These are phyloP conservation scores for Triplophysa siluroides DNA, from an alignment of 2,113 vertebrate genomes.

Conservation along the genomic window DNA sequence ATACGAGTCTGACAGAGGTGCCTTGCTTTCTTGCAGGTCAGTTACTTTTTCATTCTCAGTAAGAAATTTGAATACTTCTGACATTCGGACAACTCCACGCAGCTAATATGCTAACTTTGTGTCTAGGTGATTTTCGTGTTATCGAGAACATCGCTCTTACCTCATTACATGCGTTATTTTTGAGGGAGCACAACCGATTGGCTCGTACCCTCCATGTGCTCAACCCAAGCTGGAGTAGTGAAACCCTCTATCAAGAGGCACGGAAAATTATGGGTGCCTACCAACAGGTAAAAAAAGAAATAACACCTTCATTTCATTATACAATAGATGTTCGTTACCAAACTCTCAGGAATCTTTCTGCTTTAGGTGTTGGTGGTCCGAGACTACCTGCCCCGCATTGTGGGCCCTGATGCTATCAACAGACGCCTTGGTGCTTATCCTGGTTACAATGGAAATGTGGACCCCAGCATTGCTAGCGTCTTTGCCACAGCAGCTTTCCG, in stretches of 20 bases:
- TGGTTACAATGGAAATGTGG: constrained; percentile 73
- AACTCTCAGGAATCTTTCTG: neutral
- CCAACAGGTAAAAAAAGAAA: constrained; percentile 66
- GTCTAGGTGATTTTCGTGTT: constrained; percentile 72
- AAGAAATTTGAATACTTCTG: neutral
- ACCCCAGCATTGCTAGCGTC: constrained; percentile 82
- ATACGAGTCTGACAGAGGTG: constrained; percentile 66
- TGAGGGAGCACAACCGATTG: constrained; percentile 79
- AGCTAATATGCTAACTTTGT: neutral
- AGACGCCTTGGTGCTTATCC: constrained; percentile 70
- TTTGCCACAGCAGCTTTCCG: constrained; percentile 86
- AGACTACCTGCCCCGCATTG: constrained; percentile 81
- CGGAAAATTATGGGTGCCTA: constrained; percentile 78
- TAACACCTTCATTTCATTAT: no score
- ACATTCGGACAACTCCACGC: no score
- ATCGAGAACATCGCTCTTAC: constrained; percentile 74
- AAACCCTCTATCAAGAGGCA: constrained; percentile 74
- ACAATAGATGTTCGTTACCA: neutral
- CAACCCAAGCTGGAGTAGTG: constrained; percentile 73
- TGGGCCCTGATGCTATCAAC: constrained; percentile 58
- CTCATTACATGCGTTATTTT: constrained; percentile 72
- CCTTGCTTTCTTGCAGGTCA: constrained; percentile 75
- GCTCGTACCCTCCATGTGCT: constrained; percentile 66
- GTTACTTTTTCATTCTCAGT: constrained; percentile 14
- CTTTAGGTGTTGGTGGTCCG: constrained; percentile 82